These are phyloP conservation scores for Trachops cirrhosus DNA, from an alignment of 2,797 vertebrate species.

Conservation along the genomic window DNA sequence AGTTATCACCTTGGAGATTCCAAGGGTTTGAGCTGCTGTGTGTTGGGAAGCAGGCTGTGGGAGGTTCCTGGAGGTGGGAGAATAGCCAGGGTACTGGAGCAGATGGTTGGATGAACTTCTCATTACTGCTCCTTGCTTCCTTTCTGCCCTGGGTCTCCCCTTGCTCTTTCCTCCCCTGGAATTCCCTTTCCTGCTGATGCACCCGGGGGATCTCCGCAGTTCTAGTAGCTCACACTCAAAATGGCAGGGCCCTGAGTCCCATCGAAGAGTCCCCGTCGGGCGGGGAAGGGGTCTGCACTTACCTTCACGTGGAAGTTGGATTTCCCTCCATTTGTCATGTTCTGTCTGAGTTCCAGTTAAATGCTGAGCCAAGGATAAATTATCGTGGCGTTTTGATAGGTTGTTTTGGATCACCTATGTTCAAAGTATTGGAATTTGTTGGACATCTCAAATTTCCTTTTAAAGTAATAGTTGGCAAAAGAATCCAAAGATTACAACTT, in stretches of 20 bases:
- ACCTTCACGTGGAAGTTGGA: not conserved
- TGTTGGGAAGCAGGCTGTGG: not conserved
- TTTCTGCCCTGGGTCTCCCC: not conserved
- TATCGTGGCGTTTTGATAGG: not conserved
- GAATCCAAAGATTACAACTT: not conserved
- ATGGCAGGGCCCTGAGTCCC: not conserved
- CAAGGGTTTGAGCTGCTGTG: not conserved
- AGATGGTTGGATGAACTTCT: too few relatives aligned
- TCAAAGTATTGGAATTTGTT: not conserved
- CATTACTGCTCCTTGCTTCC: not conserved
- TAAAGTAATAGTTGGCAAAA: not conserved
- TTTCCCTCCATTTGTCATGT: not conserved
- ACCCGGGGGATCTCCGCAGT: not conserved
- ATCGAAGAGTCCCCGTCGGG: not conserved
- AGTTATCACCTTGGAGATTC: not conserved
- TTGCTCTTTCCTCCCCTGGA: not conserved
- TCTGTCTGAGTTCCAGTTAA: not conserved
- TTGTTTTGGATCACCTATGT: not conserved
- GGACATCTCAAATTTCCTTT: not conserved
- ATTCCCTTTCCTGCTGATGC: not conserved
- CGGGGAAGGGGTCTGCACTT: too few relatives aligned
- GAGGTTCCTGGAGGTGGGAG: rapidly evolving
- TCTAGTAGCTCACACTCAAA: not conserved
- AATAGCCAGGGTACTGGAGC: too few relatives aligned
- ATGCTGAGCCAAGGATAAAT: not conserved